Percentiles rank a stretch among this genome's conserved stretches.
Evolutionary conservation across 92 coral and sea anemone species (phyloP).

Genomic region (Porites evermanni): DNA sequence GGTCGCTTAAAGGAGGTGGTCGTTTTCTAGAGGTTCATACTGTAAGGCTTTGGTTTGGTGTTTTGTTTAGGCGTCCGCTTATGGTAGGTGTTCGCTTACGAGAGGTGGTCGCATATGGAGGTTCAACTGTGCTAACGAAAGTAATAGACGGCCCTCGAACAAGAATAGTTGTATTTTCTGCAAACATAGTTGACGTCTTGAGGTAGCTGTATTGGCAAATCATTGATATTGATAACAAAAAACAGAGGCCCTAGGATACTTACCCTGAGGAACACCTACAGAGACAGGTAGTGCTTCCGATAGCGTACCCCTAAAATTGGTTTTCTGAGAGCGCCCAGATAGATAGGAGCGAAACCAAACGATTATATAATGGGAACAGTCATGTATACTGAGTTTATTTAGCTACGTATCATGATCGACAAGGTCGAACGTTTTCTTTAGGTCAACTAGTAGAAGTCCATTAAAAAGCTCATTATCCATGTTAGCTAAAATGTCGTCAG

Average conservation of each 20-base stretch:
- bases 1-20: too few relatives aligned
- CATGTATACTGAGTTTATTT: conserved; percentile 48
- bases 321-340: conserved; percentile 53
- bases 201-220: conserved; percentile 38
- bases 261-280: conserved; percentile 58
- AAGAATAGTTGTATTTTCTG: conserved; percentile 43
- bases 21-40: too few relatives aligned
- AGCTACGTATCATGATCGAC: conserved; percentile 53
- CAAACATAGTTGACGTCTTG: conserved; percentile 45
- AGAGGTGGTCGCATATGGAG: too few relatives aligned
- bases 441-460: conserved; percentile 54
- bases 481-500: conserved; percentile 40
- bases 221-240: conserved; percentile 40
- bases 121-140: background rate
- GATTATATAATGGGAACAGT: conserved; percentile 6
- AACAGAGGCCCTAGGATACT: conserved; percentile 58
- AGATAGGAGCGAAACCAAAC: conserved; percentile 1
- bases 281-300: conserved; percentile 52
- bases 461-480: conserved; percentile 36
- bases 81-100: too few relatives aligned
- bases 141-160: conserved; percentile 28
- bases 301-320: conserved; percentile 30
- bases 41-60: too few relatives aligned
- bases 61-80: too few relatives aligned
- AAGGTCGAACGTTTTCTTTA: conserved; percentile 51